Evolutionary conservation across 92 coral and sea anemone species (phyloP).

Genomic region (Phenganax stokvisi): DNA sequence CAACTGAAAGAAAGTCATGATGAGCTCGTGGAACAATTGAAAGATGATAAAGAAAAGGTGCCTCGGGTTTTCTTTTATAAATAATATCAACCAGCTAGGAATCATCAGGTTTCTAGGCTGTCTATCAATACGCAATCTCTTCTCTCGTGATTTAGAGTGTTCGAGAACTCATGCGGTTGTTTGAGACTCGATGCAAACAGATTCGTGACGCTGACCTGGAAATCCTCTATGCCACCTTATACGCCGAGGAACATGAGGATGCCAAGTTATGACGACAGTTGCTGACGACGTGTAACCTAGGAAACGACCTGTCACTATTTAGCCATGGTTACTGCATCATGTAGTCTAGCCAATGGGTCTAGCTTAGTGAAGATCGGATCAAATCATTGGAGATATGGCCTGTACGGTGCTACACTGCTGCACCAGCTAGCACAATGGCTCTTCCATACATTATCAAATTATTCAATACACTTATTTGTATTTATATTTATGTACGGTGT

Average conservation of each 20-base stretch:
- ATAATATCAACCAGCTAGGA: neutral
- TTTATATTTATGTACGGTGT: constrained; percentile 24
- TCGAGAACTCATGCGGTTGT: constrained; percentile 56
- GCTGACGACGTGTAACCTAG: constrained; percentile 1
- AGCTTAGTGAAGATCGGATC: neutral
- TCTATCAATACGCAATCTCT: neutral
- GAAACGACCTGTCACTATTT: constrained; percentile 11
- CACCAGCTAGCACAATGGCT: neutral
- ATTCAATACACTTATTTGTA: neutral
- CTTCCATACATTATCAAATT: neutral
- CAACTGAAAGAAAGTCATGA: constrained; percentile 71
- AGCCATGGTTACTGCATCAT: neutral
- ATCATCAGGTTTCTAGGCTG: neutral
- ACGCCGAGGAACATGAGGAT: constrained; percentile 20
- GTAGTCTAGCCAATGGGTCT: neutral
- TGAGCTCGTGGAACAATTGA: constrained; percentile 56
- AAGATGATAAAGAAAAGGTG: constrained; percentile 75
- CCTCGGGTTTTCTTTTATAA: neutral
- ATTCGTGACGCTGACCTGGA: constrained; percentile 69
- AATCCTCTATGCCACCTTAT: constrained; percentile 61
- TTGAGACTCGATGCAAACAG: constrained; percentile 57
- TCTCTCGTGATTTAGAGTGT: constrained; percentile 49
- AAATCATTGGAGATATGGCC: neutral
- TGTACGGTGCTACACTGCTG: neutral
- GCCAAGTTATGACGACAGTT: constrained; percentile 34